Evolutionary conservation across 2,888 invertebrate species (phyloP).

Genomic region (Agonopterix subpropinquella): DNA sequence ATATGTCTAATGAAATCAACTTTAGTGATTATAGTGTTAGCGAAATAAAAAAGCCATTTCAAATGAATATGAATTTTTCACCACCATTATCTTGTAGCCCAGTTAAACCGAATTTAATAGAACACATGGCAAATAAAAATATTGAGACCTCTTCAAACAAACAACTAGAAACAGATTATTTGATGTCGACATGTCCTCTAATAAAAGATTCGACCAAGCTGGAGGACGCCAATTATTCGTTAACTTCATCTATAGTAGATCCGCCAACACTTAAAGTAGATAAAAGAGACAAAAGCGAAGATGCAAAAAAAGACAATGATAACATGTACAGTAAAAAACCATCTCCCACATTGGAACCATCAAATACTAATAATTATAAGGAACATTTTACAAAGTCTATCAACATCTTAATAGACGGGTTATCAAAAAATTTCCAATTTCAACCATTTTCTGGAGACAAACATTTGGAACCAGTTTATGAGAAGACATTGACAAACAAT

Average conservation of each 20-base stretch:
- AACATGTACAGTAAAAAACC: background rate
- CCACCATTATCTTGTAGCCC: no score
- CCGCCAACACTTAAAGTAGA: background rate
- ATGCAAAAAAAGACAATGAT: background rate
- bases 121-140: no score
- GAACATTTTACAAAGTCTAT: conserved; percentile 13
- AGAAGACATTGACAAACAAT: no score
- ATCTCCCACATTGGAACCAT: background rate
- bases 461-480: no score
- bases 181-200: no score
- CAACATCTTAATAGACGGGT: conserved; percentile 13
- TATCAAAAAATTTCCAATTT: conserved; percentile 9
- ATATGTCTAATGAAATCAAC: background rate
- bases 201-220: no score
- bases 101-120: no score
- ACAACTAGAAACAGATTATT: no score
- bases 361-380: conserved; percentile 7
- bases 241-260: no score
- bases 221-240: no score
- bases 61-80: background rate
- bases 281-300: background rate
- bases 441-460: no score
- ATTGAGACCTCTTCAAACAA: no score
- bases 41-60: background rate
- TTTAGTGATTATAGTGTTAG: background rate